phyloP scores from a whole-genome alignment of 1,140 invertebrate genomes.

The Eriocheir sinensis region DNA sequence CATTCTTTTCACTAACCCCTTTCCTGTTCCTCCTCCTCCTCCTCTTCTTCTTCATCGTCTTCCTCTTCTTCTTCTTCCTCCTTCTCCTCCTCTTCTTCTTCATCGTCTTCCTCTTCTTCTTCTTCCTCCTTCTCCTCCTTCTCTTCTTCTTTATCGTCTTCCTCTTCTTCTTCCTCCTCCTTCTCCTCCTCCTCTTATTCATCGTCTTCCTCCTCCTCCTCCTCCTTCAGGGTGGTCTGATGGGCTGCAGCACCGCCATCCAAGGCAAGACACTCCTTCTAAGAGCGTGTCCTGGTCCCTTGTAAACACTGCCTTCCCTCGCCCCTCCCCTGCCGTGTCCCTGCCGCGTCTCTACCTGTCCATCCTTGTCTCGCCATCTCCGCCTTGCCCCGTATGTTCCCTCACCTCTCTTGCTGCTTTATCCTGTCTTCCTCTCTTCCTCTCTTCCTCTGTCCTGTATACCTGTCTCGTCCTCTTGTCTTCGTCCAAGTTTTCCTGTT shows the following conservation, averaged over 20 bases:
- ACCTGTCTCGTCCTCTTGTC: no score
- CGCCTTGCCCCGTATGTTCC: background rate
- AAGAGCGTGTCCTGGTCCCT: background rate
- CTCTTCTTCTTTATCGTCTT: background rate
- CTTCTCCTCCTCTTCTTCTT: background rate
- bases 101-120: background rate
- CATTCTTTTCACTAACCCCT: background rate
- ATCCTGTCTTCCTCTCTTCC: background rate
- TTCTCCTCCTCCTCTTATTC: background rate
- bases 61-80: background rate
- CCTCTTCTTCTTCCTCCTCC: background rate
- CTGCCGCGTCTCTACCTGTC: no score
- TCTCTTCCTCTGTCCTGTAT: no score
- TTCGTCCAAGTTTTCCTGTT: background rate
- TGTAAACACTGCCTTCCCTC: background rate
- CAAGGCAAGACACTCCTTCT: background rate
- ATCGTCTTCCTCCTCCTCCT: background rate
- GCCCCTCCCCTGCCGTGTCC: background rate
- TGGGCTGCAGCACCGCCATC: background rate
- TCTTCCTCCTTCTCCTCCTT: background rate
- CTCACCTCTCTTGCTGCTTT: no score
- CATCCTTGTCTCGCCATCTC: background rate
- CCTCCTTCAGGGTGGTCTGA: no score
- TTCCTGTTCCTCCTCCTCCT: background rate
- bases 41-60: background rate